Evolutionary conservation across 1,140 invertebrate species (phyloP).

Genomic region (Listronotus bonariensis): DNA sequence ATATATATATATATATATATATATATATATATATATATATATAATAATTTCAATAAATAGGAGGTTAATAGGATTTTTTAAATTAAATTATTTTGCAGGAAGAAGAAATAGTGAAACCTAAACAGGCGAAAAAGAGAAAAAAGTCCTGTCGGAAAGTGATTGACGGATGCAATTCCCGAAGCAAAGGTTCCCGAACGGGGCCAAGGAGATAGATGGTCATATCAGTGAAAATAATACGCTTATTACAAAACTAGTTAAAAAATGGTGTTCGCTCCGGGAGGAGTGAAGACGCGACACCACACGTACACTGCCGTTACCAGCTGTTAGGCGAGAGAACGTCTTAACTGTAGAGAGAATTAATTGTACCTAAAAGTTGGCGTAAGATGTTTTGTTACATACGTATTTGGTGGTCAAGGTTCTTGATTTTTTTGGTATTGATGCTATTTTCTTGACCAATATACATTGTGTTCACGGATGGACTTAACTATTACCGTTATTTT

Average conservation of each 20-base stretch:
- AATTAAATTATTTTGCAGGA: constrained; percentile 61
- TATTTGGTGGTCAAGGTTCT: constrained; percentile 5
- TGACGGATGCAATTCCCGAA: constrained; percentile 59
- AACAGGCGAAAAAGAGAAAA: constrained; percentile 86
- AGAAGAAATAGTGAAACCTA: constrained; percentile 83
- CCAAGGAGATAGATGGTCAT: constrained; percentile 34
- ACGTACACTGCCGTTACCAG: constrained; percentile 18
- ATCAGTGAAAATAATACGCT: constrained; percentile 41
- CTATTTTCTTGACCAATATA: constrained; percentile 17
- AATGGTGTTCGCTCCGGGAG: constrained; percentile 21
- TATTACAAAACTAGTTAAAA: constrained; percentile 19
- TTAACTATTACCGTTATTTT: too few relatives aligned
- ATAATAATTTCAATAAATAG: too few relatives aligned
- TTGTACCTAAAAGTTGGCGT: not conserved
- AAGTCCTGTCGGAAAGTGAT: constrained; percentile 85
- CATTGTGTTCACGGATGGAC: too few relatives aligned
- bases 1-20: too few relatives aligned
- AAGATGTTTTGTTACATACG: not conserved
- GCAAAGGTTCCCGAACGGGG: constrained; percentile 6
- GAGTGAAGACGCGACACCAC: constrained; percentile 19
- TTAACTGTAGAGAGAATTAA: constrained; percentile 5
- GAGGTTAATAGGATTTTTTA: too few relatives aligned
- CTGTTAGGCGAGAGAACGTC: constrained; percentile 6
- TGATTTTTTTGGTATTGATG: constrained; percentile 15
- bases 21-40: too few relatives aligned